Conservation (phyloP, 2,113 vertebrate genomes). For the Dermatemys mawii region DNA sequence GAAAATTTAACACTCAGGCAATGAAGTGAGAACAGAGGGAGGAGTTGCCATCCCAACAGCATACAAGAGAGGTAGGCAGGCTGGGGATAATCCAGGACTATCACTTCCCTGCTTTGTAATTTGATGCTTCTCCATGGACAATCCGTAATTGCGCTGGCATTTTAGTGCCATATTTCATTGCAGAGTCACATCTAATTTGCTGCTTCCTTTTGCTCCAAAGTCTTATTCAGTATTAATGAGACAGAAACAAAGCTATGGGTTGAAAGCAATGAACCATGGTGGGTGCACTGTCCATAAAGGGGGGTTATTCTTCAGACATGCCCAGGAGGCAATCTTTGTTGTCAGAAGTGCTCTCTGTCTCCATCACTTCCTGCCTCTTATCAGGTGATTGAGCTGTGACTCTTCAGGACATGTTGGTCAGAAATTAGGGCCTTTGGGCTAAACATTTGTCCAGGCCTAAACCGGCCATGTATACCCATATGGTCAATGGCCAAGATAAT, state of each 20-base stretch:
- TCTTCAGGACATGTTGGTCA: neutral
- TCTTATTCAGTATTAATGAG: neutral
- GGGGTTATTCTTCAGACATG: neutral
- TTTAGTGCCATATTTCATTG: neutral
- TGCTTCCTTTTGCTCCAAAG: neutral
- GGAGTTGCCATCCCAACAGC: neutral
- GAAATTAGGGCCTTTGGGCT: neutral
- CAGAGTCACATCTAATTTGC: neutral
- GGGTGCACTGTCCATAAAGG: neutral
- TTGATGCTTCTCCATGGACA: neutral
- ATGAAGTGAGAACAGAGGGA: neutral
- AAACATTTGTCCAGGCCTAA: neutral
- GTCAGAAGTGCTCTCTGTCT: neutral
- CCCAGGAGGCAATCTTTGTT: neutral
- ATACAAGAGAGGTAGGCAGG: neutral
- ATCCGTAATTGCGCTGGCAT: neutral
- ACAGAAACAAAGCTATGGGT: neutral
- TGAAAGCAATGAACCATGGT: neutral
- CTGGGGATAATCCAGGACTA: neutral
- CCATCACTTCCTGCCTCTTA: neutral
- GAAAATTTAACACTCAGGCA: neutral
- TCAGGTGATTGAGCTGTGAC: neutral
- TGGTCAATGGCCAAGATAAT: rapidly evolving
- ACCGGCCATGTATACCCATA: neutral
- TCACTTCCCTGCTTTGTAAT: neutral